Conservation (phyloP, 2,888 invertebrate genomes). For the Nomada ruficornis region DNA sequence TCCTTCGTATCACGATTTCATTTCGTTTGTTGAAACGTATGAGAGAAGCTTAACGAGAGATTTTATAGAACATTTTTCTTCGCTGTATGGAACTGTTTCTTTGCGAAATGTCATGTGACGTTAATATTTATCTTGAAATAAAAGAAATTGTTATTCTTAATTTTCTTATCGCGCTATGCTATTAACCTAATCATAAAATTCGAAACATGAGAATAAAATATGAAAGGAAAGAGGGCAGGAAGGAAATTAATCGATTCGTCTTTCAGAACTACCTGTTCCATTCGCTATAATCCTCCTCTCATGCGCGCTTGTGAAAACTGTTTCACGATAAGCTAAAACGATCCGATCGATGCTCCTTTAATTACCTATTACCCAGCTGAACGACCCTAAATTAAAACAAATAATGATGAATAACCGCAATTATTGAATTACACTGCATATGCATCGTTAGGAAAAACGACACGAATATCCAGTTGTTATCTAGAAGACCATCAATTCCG, state of each 20-base stretch:
- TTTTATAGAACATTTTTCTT: too few relatives aligned
- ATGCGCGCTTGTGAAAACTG: neutral
- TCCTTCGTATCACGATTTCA: neutral
- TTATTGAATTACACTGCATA: slow-evolving; percentile 4
- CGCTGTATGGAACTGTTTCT: too few relatives aligned
- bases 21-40: neutral
- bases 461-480: neutral
- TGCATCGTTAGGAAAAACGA: neutral
- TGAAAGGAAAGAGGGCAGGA: neutral
- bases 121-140: too few relatives aligned
- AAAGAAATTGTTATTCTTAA: too few relatives aligned
- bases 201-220: neutral
- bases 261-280: neutral
- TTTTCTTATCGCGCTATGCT: too few relatives aligned
- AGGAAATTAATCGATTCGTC: slow-evolving; percentile 1
- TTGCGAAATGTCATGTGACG: too few relatives aligned
- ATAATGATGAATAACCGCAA: slow-evolving; percentile 23
- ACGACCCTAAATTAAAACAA: slow-evolving; percentile 27
- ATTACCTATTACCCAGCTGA: slow-evolving; percentile 8
- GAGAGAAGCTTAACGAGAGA: neutral
- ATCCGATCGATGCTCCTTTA: neutral
- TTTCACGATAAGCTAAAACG: neutral
- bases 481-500: slow-evolving; percentile 17
- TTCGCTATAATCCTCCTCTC: slow-evolving; percentile 1
- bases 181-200: neutral